These are phyloP conservation scores for Heterochromis multidens DNA, from an alignment of 2,113 vertebrate genomes.

Conservation along the genomic window DNA sequence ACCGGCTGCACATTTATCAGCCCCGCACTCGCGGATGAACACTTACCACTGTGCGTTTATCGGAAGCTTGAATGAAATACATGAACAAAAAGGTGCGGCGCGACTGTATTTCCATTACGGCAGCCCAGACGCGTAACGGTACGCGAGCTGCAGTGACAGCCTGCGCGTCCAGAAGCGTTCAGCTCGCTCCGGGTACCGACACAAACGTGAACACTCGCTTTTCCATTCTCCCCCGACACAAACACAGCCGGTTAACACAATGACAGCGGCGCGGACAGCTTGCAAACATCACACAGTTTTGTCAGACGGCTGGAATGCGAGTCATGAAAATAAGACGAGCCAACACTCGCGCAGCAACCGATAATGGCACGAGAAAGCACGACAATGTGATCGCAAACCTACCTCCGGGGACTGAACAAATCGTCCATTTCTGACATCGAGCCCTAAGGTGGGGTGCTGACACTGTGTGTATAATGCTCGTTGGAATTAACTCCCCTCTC, in stretches of 20 bases:
- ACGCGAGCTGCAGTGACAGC: conserved; percentile 24
- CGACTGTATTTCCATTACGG: neutral
- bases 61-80: neutral
- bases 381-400: conserved; percentile 78
- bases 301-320: neutral
- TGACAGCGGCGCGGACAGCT: conserved; percentile 31
- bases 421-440: conserved; percentile 91
- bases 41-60: neutral
- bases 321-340: conserved; percentile 1
- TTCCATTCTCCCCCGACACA: neutral
- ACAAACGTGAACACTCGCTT: neutral
- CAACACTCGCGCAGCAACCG: conserved; percentile 17
- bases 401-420: conserved; percentile 94
- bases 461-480: conserved; percentile 54
- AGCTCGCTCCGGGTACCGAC: neutral
- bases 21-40: neutral
- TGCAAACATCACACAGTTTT: neutral
- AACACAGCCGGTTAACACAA: neutral
- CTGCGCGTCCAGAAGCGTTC: neutral
- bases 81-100: neutral
- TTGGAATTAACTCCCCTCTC: conserved; percentile 69
- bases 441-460: conserved; percentile 70
- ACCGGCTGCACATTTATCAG: neutral
- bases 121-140: conserved; percentile 2
- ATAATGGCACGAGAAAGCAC: conserved; percentile 37